Base-by-base conservation (phyloP, 2,797 vertebrate genomes). In the Nannoperca australis region DNA sequence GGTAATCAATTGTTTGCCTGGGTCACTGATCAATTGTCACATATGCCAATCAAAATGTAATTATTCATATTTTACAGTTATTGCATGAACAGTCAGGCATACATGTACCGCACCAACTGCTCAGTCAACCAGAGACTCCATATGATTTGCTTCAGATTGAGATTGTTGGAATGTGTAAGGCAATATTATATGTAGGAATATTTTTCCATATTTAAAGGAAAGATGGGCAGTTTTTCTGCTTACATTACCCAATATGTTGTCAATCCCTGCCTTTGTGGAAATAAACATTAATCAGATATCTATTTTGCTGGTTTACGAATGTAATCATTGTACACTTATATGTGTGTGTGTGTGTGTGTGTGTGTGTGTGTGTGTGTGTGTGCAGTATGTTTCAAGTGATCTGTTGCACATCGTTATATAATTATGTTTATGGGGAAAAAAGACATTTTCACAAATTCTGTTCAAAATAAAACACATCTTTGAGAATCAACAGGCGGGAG, bases 21-120 rank as follows among this genome's bases (percentile, higher is more conserved):
- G 89, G 91, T 92, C 89, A 90, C 81, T 92, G 88, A 94, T 94
- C 86, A 92, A 91, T 92, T 89, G 82, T 87, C 92, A 91, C 77
- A 86, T 59, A 76, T 86, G 90, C 84, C 93, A 92, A 87, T 95
- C 90, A 93, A 85, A 92, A 86, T 73, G 45, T 78, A 91, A 94
- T 91, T 92, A 95, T 93, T 92, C 79, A 89, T 84, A 85, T 85
- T 86, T 84, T 78, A 73, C 75, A 80, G 64, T 89, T 84, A 81
- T 72, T 69, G 68, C 68, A 79, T 24, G 7, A 71, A 69, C 63
- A 65, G 72, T 59, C 42, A 69, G 64, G 55, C 74, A 56, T 1
- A 15, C 38, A 8, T 73, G 59, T 67, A 40, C 38, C 42, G 49
- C 58, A 83, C 32, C 68, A 68, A 78, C 69, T 75, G 76, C 62